phyloP scores from a whole-genome alignment of 2,888 invertebrate species.

The Melieria picta region DNA sequence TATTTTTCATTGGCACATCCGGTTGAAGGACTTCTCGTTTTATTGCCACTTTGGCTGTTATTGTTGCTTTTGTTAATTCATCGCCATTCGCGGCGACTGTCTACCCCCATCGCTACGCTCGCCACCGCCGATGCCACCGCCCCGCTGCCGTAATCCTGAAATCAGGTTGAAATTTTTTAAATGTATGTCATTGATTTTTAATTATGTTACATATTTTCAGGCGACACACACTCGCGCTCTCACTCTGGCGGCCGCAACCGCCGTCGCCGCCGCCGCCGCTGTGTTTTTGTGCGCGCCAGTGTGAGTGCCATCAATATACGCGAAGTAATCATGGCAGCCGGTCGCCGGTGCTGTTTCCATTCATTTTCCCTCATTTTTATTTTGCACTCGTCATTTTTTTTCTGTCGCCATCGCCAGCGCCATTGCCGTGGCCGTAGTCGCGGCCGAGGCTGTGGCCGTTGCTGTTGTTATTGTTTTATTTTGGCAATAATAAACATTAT shows the following conservation, averaged over 20 bases:
- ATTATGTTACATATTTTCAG: constrained; percentile 49
- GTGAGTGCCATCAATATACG: constrained; percentile 21
- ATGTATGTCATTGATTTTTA: constrained; percentile 63
- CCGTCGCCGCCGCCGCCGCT: background rate
- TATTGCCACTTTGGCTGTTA: background rate
- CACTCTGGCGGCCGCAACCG: background rate
- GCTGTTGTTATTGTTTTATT: constrained; percentile 32
- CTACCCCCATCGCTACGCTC: background rate
- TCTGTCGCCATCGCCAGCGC: constrained; percentile 9
- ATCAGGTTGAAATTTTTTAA: constrained; percentile 45
- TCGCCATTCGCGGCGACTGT: background rate
- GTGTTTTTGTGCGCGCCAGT: background rate
- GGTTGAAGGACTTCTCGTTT: constrained; percentile 4
- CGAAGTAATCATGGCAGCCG: constrained; percentile 25
- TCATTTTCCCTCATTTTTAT: constrained; percentile 25
- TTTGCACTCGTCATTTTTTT: constrained; percentile 2
- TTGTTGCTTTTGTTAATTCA: constrained; percentile 14
- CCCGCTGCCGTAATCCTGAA: constrained; percentile 15
- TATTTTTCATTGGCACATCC: constrained; percentile 11
- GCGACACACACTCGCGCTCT: background rate
- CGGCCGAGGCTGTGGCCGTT: constrained; percentile 8
- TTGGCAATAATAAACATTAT: constrained; percentile 37
- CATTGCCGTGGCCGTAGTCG: constrained; percentile 8
- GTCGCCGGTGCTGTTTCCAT: constrained; percentile 17
- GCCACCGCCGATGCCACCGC: background rate